Evolutionary conservation across 1,140 invertebrate species (phyloP), one percentile per base, ranked within the genome.

Genomic region (Drosophila arizonae): DNA sequence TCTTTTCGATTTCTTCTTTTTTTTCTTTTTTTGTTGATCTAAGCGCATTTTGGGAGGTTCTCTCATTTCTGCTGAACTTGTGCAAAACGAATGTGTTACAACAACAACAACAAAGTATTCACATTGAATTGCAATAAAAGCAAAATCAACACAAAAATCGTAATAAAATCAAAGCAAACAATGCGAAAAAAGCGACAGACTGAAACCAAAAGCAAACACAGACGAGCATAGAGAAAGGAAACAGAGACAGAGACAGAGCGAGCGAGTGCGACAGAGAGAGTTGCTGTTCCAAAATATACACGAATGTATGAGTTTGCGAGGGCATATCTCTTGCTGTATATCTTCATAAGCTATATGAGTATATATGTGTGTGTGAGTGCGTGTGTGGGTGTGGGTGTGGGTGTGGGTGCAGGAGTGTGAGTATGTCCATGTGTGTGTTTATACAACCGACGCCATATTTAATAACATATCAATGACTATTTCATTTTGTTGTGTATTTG

Each of bases 121-220:
- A 67, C 79, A 85, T 87, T 81, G 78, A 81, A 81, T 87, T 87
- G 76, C 76, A 86, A 86, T 87, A 86, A 86, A 86, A 87, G 82
- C 82, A 86, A 86, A 86, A 86, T 86, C 82, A 86, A 86, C 81
- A 86, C 82, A 86, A 87, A 86, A 86, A 86, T 81, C 75, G 78
- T 86, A 86, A 86, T 86, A 87, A 86, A 86, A 86, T 86, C 81
- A 86, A 86, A 86, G 78, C 82, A 86, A 86, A 86, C 75, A 86
- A 86, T 86, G 64, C 72, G 64, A 60, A 43, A 62, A 61, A 82
- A 61, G 24, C 45, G 60, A 75, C 56, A 77, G 50, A 66, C 54
- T 64, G 4, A 45, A 62, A 63, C 43, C 71, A 56, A 69, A 72
- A 61, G 28, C 60, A 71, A 51, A 75, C 48, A 70, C 46, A 57